Conservation (phyloP, 2,113 vertebrate species). For the Ceyx cyanopectus region DNA sequence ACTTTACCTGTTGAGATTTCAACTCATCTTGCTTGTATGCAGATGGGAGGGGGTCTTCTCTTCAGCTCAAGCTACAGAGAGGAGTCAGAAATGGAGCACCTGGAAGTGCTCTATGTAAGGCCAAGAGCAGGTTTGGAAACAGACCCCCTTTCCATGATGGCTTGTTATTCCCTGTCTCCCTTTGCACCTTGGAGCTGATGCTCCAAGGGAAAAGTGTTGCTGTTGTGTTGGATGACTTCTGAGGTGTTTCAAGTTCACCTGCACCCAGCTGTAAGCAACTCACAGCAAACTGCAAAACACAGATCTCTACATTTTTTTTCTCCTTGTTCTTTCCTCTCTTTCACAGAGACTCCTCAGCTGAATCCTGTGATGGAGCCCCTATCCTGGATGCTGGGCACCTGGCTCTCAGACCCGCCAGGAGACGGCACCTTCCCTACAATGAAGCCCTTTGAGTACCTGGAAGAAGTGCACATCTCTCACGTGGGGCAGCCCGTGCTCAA, state of each 20-base stretch:
- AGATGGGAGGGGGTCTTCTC: not conserved
- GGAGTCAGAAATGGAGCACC: not conserved
- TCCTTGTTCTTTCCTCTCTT: not conserved
- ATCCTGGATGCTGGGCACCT: constrained; percentile 94
- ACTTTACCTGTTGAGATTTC: not conserved
- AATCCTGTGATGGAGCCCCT: constrained; percentile 87
- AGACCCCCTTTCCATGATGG: not conserved
- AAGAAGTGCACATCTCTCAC: constrained; percentile 89
- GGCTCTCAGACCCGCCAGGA: constrained; percentile 90
- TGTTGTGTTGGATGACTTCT: not conserved
- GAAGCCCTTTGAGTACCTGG: constrained; percentile 89
- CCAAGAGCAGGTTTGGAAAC: not conserved
- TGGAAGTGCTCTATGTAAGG: not conserved
- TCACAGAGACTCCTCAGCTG: constrained; percentile 78
- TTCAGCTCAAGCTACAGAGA: not conserved
- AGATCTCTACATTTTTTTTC: not conserved
- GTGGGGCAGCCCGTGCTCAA: constrained; percentile 95
- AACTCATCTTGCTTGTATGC: not conserved
- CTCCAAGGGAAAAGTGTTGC: not conserved
- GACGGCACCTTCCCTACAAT: constrained; percentile 86
- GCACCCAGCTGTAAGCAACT: not conserved
- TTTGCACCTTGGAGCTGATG: not conserved
- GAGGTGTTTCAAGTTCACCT: not conserved
- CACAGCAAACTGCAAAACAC: not conserved
- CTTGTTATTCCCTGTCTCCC: not conserved